These are phyloP conservation scores for Dysmachus trigonus DNA, from an alignment of 2,888 invertebrate species.

Conservation along the genomic window DNA sequence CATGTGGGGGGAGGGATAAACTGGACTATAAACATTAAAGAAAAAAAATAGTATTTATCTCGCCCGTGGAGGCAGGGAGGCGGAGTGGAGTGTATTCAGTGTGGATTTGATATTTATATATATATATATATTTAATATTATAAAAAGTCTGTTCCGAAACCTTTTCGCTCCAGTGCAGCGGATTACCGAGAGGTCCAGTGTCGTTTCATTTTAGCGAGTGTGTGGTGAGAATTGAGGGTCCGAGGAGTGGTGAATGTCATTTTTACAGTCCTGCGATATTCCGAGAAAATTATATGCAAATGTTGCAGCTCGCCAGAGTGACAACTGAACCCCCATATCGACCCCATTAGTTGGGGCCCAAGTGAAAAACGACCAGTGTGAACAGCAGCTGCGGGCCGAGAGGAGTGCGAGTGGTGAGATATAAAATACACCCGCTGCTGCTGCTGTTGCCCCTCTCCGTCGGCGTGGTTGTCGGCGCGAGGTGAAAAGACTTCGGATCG, in stretches of 20 bases:
- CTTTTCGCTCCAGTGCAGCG: background rate
- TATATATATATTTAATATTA: no score
- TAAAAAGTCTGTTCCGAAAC: no score
- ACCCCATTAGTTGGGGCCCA: slow-evolving; percentile 26
- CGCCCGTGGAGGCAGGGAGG: background rate
- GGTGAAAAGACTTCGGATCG: slow-evolving; percentile 15
- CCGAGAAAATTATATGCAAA: background rate
- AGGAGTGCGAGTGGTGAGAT: slow-evolving; percentile 16
- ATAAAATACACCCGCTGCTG: background rate
- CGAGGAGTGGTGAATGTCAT: background rate
- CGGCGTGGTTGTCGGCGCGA: no score
- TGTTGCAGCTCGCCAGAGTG: background rate
- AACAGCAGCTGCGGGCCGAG: background rate
- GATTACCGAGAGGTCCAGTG: background rate
- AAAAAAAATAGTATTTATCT: background rate
- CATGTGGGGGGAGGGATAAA: background rate
- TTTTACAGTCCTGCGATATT: background rate
- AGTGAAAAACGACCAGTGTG: slow-evolving; percentile 2
- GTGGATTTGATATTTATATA: background rate
- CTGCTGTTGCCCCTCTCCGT: no score
- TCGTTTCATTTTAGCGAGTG: background rate
- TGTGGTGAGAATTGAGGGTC: background rate
- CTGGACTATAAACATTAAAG: background rate
- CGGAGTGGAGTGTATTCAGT: background rate
- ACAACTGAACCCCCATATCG: slow-evolving; percentile 5